Evolutionary conservation across 2,888 invertebrate genomes (phyloP).

Genomic region (Stomorhina lunata): DNA sequence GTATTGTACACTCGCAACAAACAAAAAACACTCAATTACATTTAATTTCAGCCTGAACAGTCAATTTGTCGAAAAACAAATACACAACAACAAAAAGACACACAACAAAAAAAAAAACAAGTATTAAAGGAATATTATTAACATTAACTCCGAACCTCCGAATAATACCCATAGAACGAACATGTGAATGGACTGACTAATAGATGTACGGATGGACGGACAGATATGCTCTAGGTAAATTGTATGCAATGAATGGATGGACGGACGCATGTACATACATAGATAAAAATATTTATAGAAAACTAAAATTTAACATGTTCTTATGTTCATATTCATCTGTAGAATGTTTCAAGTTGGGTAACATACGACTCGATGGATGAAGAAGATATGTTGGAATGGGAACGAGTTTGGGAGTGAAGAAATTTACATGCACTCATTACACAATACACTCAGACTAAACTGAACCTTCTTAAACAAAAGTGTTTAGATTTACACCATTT

Average conservation of each 20-base stretch:
- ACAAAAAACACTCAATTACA: conserved; percentile 65
- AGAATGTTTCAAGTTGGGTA: background rate
- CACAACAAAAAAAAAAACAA: conserved; percentile 3
- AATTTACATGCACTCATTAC: conserved; percentile 15
- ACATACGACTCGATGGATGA: background rate
- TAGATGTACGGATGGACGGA: background rate
- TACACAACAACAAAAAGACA: background rate
- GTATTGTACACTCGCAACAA: no score
- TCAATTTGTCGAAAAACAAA: conserved; percentile 60
- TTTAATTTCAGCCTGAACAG: conserved; percentile 64
- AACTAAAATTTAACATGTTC: background rate
- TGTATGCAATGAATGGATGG: background rate
- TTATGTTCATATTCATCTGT: background rate
- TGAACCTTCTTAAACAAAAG: background rate
- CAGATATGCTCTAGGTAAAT: background rate
- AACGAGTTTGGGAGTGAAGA: background rate
- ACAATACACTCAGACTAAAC: background rate
- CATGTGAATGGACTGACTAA: background rate
- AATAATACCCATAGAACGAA: background rate
- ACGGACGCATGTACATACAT: background rate
- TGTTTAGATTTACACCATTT: conserved; percentile 25
- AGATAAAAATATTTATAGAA: background rate
- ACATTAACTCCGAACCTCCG: conserved; percentile 22
- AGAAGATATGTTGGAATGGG: background rate
- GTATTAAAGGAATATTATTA: conserved; percentile 39